Evolutionary conservation across 1,140 invertebrate species (phyloP), one percentile per base, ranked within the genome.

Genomic region (Hylyphantes graminicola): DNA sequence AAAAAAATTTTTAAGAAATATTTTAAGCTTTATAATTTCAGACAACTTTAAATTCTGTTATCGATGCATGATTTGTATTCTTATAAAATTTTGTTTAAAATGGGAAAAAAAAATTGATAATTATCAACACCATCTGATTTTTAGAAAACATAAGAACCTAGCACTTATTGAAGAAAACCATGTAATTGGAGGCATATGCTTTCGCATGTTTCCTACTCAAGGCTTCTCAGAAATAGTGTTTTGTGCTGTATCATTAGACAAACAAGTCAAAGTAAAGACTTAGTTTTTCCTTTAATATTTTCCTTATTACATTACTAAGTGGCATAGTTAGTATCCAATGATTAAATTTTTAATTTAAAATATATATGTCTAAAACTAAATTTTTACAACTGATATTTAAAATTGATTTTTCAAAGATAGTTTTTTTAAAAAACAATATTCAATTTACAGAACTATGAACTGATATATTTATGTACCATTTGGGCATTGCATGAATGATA

Each of bases 171-270:
- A 98, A 89, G 94, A 97, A 87, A 94, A 94, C 59, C 92, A 94
- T 87, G 96, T 98, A 0, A 99, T 99, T 86, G 98, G 98, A 13
- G 98, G 98, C 2, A 99, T 99, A 86, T 99, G 98, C 89, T 99
- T 99, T 88, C 92, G 98, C 8, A 96, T 97, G 89, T 99, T 99
- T 91, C 93, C 94, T 10, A 93, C 93, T 13, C 94, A 98, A 91
- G 97, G 97, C 5, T 99, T 99, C 89, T 97, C 96, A 0, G 98
- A 99, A 91, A 99, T 99, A 88, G 98, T 99, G 0, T 99, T 99
- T 89, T 99, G 97, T 90, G 98, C 97, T 9, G 95, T 99, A 3
- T 97, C 96, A 0, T 96, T 95, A 53, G 96, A 96, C 87, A 96
- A 99, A 89, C 98, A 99, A 91, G 96, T 98, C 63, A 92, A 91